These are phyloP conservation scores for Nasonovia ribisnigri DNA, from an alignment of 2,888 invertebrate species.

Conservation along the genomic window DNA sequence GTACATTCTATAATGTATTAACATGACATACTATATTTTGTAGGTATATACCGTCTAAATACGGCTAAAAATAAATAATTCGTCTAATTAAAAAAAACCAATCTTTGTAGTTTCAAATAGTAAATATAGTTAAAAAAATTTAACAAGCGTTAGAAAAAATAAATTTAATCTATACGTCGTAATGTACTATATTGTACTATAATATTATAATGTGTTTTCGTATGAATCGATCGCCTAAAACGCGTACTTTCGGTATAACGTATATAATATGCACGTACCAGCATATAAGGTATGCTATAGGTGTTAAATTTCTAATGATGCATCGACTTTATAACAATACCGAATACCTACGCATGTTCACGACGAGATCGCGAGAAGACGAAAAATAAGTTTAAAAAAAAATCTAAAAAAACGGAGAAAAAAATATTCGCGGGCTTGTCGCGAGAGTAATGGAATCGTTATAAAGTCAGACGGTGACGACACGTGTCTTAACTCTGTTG, in stretches of 20 bases:
- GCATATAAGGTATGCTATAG: not conserved
- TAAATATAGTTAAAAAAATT: not conserved
- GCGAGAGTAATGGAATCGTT: not conserved
- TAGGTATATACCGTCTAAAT: not conserved
- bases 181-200: not conserved
- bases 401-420: not conserved
- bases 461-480: not conserved
- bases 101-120: not conserved
- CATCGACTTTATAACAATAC: not conserved
- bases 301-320: not conserved
- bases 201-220: not conserved
- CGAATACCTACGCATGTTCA: not conserved
- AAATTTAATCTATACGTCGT: not conserved
- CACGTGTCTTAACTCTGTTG: slow-evolving; percentile 31
- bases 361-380: not conserved
- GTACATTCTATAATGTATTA: not conserved
- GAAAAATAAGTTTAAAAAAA: not conserved
- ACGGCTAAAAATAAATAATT: not conserved
- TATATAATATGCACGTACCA: not conserved
- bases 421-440: not conserved
- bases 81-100: not conserved
- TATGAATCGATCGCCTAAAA: not conserved
- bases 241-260: not conserved
- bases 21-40: not conserved
- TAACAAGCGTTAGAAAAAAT: not conserved